Evolutionary conservation across 2,113 vertebrate genomes (phyloP), one percentile per base, ranked within the genome.

Genomic region (Pluvianellus socialis): DNA sequence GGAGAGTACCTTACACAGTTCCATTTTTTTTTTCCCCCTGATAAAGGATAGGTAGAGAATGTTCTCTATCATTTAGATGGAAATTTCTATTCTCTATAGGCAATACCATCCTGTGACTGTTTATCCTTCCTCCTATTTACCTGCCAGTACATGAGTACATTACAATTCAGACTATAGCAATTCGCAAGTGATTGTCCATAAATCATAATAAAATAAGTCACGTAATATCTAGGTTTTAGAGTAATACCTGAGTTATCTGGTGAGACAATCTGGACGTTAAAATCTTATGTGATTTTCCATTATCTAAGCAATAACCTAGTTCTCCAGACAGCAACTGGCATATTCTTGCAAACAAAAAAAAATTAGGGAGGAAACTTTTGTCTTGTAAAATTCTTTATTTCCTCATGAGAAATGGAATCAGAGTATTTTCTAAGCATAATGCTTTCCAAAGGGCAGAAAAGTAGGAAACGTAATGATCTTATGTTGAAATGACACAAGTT

Each of bases 121-220:
- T 81, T 89, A 66, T 68, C 44, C 17, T 71, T 83, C 8, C 7
- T 55, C 23, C 26, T 62, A 10, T 79, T 86, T 67, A 55, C 20
- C 7, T 9, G 6, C 88, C 70, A 91, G 50, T 79, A 52, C 50
- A n/a, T 74, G 26, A 88, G 44, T 68, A 55, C 52, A 72, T 90
- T 52, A 67, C 76, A 95, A 94, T 89, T 94, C 59, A 94, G 49
- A 56, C 18, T 87, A 42, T 15, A 87, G 33, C 61, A 92, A 91
- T 80, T 81, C 9, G 6, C 23, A 56, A 90, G 15, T 74, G 35
- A 82, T 93, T 95, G 16, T 68, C 42, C 77, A 91, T 90, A 95
- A 96, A 95, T 90, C 56, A 65, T 72, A 95, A 89, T 91, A 96
- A 88, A 92, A 95, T 82, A 67, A 33, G 6, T 93, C 72, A 93